These are phyloP conservation scores for Dendrocincla tyrannina DNA, from an alignment of 2,797 vertebrate genomes.

Conservation along the genomic window DNA sequence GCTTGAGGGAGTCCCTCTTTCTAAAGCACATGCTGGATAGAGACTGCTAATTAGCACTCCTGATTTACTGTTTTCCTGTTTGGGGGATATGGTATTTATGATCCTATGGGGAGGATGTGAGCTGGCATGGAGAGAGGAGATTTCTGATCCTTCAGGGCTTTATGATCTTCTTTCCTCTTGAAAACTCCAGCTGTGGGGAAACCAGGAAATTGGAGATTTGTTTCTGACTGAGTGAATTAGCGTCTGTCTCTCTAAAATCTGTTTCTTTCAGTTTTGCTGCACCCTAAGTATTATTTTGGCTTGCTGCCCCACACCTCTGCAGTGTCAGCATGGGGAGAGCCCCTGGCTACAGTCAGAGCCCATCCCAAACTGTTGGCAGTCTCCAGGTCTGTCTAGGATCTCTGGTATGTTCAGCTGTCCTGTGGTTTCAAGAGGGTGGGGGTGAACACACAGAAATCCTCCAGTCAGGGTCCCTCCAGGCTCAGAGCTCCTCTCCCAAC, in stretches of 20 bases:
- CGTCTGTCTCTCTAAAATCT: background rate
- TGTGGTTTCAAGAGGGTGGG: background rate
- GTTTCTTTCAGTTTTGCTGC: conserved; percentile 4
- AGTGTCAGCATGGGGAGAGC: background rate
- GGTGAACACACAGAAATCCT: background rate
- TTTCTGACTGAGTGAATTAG: conserved; percentile 44
- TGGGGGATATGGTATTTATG: conserved; percentile 15
- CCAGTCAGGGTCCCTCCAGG: background rate
- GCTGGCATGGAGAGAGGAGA: conserved; percentile 34
- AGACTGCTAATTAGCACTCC: conserved; percentile 9
- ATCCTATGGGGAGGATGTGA: conserved; percentile 47
- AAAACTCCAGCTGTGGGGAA: conserved; percentile 45
- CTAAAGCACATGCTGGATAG: background rate
- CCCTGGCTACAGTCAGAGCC: background rate
- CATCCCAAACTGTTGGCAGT: background rate
- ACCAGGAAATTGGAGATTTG: conserved; percentile 52
- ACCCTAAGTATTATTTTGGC: conserved; percentile 27
- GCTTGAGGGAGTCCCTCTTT: background rate
- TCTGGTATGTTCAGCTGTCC: background rate
- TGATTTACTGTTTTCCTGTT: conserved; percentile 36
- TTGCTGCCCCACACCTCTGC: background rate
- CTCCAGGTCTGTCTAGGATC: background rate
- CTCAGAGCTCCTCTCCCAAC: background rate
- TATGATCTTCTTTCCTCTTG: background rate
- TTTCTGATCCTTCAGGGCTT: conserved; percentile 48